Percentiles rank a stretch among this genome's conserved stretches.
Conservation (phyloP, 2,888 invertebrate species). For the Diploptera punctata region DNA sequence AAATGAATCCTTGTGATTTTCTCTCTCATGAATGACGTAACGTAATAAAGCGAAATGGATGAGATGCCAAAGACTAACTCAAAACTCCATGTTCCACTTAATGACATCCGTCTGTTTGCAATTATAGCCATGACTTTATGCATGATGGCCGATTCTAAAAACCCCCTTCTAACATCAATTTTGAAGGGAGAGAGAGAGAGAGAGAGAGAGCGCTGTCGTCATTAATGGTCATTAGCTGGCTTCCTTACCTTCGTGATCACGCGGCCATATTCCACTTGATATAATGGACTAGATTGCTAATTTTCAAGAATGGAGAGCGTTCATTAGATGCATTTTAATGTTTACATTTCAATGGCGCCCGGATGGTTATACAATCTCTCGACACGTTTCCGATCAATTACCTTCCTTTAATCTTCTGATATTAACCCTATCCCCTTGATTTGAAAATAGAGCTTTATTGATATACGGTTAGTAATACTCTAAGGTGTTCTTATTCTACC, state of each 20-base stretch:
- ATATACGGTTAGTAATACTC: no score
- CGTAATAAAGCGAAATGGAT: no score
- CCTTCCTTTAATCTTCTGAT: no score
- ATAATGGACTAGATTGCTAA: constrained; percentile 18
- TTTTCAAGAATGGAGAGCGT: background rate
- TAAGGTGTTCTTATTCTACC: no score
- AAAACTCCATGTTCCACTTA: background rate
- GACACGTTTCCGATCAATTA: no score
- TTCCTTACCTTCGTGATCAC: constrained; percentile 22
- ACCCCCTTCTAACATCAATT: constrained; percentile 19
- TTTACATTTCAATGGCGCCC: background rate
- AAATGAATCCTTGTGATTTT: no score
- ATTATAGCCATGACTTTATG: constrained; percentile 24
- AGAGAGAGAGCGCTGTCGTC: background rate
- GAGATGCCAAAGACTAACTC: background rate
- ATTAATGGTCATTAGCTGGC: constrained; percentile 22
- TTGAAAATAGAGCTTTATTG: no score
- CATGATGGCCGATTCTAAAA: constrained; percentile 30
- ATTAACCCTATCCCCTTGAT: no score
- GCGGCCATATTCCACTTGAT: constrained; percentile 10
- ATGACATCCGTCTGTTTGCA: constrained; percentile 26
- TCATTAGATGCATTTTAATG: background rate
- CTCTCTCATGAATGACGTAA: no score
- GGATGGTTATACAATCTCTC: background rate
- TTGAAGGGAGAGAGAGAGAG: background rate